These are phyloP conservation scores for Prietella phreatophila DNA, from an alignment of 2,113 vertebrate genomes.

Conservation along the genomic window DNA sequence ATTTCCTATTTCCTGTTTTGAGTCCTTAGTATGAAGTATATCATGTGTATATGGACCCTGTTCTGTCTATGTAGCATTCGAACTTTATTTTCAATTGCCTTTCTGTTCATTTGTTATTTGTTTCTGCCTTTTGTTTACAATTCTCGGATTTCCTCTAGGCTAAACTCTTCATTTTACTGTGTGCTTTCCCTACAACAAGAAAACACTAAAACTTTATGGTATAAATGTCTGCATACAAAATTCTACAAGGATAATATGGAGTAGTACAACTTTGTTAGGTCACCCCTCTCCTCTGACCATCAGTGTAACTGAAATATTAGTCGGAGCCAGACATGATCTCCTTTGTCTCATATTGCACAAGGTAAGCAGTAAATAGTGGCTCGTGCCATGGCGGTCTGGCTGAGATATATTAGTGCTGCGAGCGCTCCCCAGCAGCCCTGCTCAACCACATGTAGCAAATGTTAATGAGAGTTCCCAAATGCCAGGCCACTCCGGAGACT, in stretches of 20 bases:
- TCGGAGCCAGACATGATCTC: conserved; percentile 30
- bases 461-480: conserved; percentile 70
- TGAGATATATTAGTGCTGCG: conserved; percentile 54
- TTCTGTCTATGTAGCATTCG: too few species aligned
- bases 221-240: background rate
- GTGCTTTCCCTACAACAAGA: background rate
- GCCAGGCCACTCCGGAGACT: conserved; percentile 60
- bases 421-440: conserved; percentile 57
- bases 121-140: background rate
- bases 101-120: background rate
- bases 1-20: background rate
- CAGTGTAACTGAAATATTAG: conserved; percentile 33
- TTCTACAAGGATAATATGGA: background rate
- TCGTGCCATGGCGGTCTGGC: conserved; percentile 37
- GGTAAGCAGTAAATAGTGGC: conserved; percentile 52
- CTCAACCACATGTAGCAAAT: conserved; percentile 68
- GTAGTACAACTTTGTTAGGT: conserved; percentile 9
- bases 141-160: background rate
- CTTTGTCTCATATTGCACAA: conserved; percentile 50
- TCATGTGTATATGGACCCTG: background rate
- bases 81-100: background rate
- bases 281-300: conserved; percentile 29
- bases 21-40: background rate
- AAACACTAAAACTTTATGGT: background rate
- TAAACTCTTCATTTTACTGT: background rate